A percentile compares a stretch with the other conserved stretches of the same genome.
Conservation (phyloP, 2,113 vertebrate species). For the Grantiella picta region DNA sequence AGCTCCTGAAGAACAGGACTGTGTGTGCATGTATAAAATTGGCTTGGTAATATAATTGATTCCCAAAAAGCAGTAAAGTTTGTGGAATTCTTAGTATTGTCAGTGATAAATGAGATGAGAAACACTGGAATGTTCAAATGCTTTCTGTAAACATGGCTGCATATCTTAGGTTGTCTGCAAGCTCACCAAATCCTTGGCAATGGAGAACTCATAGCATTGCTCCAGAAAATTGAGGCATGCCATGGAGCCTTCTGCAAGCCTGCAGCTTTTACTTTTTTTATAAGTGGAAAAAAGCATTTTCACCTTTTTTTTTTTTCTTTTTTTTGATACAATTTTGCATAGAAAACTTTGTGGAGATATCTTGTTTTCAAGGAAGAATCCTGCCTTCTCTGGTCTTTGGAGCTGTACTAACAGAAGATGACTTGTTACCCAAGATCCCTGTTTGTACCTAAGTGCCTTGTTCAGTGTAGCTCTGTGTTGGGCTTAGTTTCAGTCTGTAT, state of each 20-base stretch:
- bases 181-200: neutral
- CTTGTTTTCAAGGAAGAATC: neutral
- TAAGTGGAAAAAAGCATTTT: neutral
- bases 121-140: neutral
- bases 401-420: neutral
- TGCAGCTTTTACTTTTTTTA: neutral
- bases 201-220: neutral
- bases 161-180: neutral
- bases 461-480: neutral
- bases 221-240: neutral
- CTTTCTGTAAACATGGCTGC: neutral
- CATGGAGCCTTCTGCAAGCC: neutral
- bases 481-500: neutral
- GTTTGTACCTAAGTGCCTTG: neutral
- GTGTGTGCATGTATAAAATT: neutral
- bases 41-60: neutral
- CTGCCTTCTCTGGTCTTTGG: neutral
- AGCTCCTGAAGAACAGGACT: conserved; percentile 8
- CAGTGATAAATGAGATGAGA: neutral
- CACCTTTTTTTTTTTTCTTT: neutral
- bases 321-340: neutral
- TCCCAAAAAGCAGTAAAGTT: neutral
- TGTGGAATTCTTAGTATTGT: neutral
- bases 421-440: neutral
- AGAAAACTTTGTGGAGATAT: neutral